Evolutionary conservation across 2,113 vertebrate species (phyloP).

Genomic region (Corynorhinus townsendii): DNA sequence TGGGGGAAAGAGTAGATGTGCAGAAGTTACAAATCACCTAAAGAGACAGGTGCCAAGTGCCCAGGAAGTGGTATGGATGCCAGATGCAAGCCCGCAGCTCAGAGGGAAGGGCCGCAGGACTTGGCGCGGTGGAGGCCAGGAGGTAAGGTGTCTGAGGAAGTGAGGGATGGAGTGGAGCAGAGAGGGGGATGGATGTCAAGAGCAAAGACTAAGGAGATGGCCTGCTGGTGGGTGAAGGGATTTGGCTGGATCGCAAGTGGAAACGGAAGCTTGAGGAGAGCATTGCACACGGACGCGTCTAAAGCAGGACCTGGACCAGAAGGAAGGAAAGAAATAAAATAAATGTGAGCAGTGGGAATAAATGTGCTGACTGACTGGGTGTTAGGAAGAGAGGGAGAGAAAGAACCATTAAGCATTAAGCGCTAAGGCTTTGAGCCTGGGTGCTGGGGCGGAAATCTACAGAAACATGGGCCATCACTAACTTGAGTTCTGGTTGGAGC

Average conservation of each 20-base stretch:
- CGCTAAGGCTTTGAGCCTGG: background rate
- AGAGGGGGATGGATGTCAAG: background rate
- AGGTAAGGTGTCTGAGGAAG: background rate
- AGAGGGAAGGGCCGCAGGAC: background rate
- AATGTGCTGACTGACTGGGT: background rate
- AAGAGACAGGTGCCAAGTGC: background rate
- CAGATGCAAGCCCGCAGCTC: background rate
- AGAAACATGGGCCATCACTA: background rate
- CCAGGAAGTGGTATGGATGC: background rate
- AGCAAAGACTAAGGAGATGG: background rate
- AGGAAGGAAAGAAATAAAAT: background rate
- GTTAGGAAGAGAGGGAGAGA: background rate
- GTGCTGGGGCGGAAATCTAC: background rate
- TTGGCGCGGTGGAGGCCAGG: background rate
- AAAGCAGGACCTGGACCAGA: background rate
- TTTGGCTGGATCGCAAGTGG: background rate
- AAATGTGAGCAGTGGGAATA: background rate
- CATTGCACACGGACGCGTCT: background rate
- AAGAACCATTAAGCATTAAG: background rate
- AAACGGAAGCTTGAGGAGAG: background rate
- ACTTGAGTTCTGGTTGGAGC: background rate
- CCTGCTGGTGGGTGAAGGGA: background rate
- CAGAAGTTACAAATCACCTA: background rate
- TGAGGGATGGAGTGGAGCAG: background rate
- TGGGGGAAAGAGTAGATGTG: background rate